phyloP scores from a whole-genome alignment of 2,797 vertebrate species.

The Helostoma temminkii region DNA sequence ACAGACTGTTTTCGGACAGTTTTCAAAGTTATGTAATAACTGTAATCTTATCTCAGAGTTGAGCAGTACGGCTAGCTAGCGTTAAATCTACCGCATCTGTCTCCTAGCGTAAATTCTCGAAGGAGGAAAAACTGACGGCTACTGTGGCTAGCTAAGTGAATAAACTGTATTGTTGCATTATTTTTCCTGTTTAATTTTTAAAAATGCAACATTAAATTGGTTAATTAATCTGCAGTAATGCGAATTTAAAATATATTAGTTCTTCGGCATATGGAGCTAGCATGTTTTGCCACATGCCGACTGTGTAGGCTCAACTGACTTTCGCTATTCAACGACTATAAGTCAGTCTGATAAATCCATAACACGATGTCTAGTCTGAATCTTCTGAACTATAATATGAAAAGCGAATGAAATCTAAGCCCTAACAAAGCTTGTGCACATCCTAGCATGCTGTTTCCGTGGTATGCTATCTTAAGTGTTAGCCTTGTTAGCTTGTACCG shows the following conservation, averaged over 20 bases:
- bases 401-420: accelerated
- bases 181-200: background rate
- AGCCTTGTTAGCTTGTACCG: conserved; percentile 56
- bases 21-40: background rate
- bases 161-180: accelerated
- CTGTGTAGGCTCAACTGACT: background rate
- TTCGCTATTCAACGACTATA: background rate
- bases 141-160: background rate
- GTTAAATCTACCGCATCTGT: no score
- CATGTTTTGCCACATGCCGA: background rate
- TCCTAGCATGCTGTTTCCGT: background rate
- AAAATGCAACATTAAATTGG: no score
- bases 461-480: conserved; percentile 17
- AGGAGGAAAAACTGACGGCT: background rate
- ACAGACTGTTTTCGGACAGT: accelerated
- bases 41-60: background rate
- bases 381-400: accelerated
- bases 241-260: accelerated
- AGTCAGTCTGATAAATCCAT: accelerated
- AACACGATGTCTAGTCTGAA: background rate
- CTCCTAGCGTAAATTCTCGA: conserved; percentile 32
- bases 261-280: background rate
- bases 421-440: background rate
- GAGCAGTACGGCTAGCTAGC: background rate
- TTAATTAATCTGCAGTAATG: no score